Conservation (phyloP, 1,140 invertebrate species). For the Pentalonia nigronervosa region DNA sequence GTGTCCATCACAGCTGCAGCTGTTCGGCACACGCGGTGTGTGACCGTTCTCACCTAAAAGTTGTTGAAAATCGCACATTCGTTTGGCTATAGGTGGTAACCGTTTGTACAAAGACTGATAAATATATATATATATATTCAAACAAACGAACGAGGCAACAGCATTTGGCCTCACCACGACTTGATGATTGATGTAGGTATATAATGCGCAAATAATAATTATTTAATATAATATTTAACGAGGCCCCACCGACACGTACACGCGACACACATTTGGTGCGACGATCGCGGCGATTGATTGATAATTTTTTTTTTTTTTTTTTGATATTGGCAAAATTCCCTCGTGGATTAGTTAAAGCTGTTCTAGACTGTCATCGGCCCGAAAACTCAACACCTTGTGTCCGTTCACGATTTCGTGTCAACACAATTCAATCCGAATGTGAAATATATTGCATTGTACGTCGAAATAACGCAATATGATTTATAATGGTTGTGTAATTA, state of each 20-base stretch:
- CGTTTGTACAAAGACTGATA: not conserved
- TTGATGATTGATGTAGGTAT: not conserved
- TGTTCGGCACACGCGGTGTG: not conserved
- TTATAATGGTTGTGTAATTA: not conserved
- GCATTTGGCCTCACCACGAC: not conserved
- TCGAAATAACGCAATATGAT: not conserved
- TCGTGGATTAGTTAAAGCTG: too few species aligned
- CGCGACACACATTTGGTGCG: not conserved
- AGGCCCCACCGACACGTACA: not conserved
- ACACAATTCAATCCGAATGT: not conserved
- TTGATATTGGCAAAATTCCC: not conserved
- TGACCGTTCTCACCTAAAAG: not conserved
- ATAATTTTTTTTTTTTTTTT: not conserved
- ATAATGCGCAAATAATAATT: not conserved
- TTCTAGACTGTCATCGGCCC: not conserved
- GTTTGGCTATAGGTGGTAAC: not conserved
- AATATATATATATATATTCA: not conserved
- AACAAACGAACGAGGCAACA: not conserved
- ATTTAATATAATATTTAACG: not conserved
- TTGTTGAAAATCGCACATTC: not conserved
- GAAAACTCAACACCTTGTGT: not conserved
- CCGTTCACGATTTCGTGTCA: not conserved
- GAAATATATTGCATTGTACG: not conserved
- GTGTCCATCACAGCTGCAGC: too few species aligned
- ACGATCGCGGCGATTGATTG: not conserved